Evolutionary conservation across 2,797 vertebrate genomes (phyloP), one percentile per base, ranked within the genome.

Genomic region (Glyptemys insculpta): DNA sequence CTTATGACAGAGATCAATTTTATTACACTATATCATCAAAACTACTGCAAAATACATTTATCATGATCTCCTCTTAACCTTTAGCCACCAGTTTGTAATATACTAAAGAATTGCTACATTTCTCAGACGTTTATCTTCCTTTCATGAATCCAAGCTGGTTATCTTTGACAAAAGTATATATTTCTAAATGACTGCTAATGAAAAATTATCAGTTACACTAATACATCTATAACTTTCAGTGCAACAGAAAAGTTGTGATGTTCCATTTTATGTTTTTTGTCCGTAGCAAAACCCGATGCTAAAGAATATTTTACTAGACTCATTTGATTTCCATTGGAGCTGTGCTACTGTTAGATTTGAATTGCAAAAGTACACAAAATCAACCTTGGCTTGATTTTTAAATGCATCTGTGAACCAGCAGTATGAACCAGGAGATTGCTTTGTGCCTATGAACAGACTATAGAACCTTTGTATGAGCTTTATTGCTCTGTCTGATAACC

Each of bases 171-270:
- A 88, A 95, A 72, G 34, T 79, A 41, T 27, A 1, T 31, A 76
- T 91, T 94, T 88, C 18, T 5, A 23, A 94, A 81, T 15, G 54
- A 88, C 87, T 83, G 14, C n/a, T 90, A 90, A 50, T 82, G 50
- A 91, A 91, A 34, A 27, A 3, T 88, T 14, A 83, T 86, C n/a
- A 65, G 16, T 92, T 94, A 76, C 44, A 21, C 19, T 37, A 72
- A 41, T 21, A 29, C 44, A 29, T 76, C 25, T 76, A 31, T 76
- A 49, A 56, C 19, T 85, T 37, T 49, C 12, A 52, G 15, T 82
- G 52, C 44, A 76, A 78, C 41, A 90, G 68, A 76, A 31, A 72
- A 89, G 4, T 4, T 88, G 27, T 68, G 52, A 21, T 54, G 37
- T 72, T 47, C 74, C 12, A 76, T 76, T 15, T 47, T 44, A 76